Base-by-base conservation (phyloP, 2,113 vertebrate genomes). In the Daphoenositta chrysoptera region DNA sequence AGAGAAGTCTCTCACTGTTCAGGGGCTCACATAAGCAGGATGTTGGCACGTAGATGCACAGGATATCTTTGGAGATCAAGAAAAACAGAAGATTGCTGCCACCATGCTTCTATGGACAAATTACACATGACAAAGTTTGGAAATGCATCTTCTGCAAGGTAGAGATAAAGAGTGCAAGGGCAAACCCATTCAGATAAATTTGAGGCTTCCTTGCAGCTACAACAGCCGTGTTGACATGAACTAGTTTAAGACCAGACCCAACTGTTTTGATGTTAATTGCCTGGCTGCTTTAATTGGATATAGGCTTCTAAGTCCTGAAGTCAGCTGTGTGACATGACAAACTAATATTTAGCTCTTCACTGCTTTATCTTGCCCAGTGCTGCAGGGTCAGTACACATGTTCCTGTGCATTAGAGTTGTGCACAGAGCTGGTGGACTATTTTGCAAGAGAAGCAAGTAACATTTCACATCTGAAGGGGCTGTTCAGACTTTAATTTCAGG, bases 221-320 rank as follows among this genome's bases (percentile, higher is more conserved):
- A 70, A 57, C 40, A 83, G 57, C 57, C 63, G 60, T 45, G 27
- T 20, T 70, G 44, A 57, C 31, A 42, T 8, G 11, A 21, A 53
- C 28, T 42, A 69, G 13, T 33, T 40, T 45, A 92, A 75, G 48
- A 87, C 15, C 44, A 80, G 26, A 35, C 40, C 69, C 57, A 83
- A 47, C 22, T 66, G 17, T 94, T 79, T 66, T 22, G 6, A 39
- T 58, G 44, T 79, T 75, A 92, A 87, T 72, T 95, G 56, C 42
- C 61, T 68, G 42, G 26, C 17, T 82, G 54, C 42, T 96, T 95
- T 92, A 97, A 91, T 24, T 93, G 16, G 47, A 83, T 91, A 63
- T 40, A 75, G 51, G 37, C 64, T 70, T 80, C 42, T 76, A 76
- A 91, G 40, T 70, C 68, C 53, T 47, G 26, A 85, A 93, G 48